Evolutionary conservation across 2,113 vertebrate species (phyloP).

Genomic region (Nerophis lumbriciformis): DNA sequence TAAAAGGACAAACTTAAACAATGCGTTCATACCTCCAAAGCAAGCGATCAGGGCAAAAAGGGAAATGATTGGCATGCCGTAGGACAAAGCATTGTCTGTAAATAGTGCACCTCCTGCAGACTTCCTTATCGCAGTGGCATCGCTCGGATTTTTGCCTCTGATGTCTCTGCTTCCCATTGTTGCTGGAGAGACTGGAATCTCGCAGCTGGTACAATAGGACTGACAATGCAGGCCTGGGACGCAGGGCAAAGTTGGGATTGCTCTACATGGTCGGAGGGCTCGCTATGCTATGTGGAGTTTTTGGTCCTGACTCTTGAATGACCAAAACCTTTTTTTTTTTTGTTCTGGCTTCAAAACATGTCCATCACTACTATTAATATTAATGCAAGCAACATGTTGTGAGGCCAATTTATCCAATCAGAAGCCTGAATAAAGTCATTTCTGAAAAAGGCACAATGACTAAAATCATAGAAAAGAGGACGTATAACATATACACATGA

Average conservation of each 20-base stretch:
- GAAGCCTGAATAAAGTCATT: no score
- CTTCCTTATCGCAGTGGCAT: slow-evolving; percentile 61
- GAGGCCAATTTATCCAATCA: no score
- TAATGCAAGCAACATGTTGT: no score
- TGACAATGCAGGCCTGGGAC: slow-evolving; percentile 23
- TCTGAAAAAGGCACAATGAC: no score
- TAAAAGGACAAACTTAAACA: not conserved
- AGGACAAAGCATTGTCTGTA: slow-evolving; percentile 56
- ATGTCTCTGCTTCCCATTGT: slow-evolving; percentile 61
- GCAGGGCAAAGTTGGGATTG: not conserved
- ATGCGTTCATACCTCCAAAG: not conserved
- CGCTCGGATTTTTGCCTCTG: slow-evolving; percentile 34
- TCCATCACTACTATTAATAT: no score
- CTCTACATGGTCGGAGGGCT: slow-evolving; percentile 17
- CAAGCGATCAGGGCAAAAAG: slow-evolving; percentile 2
- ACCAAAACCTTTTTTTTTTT: no score
- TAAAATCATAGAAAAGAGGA: no score
- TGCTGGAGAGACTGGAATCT: slow-evolving; percentile 51
- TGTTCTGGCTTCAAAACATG: no score
- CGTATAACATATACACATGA: no score
- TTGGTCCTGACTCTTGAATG: no score
- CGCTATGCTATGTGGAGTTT: no score
- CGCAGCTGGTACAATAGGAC: slow-evolving; percentile 40
- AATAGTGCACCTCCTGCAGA: slow-evolving; percentile 56
- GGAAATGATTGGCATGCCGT: slow-evolving; percentile 52